A percentile compares a stretch with the other conserved stretches of the same genome.
Conservation (phyloP, 2,888 invertebrate genomes). For the Cetonia aurata region DNA sequence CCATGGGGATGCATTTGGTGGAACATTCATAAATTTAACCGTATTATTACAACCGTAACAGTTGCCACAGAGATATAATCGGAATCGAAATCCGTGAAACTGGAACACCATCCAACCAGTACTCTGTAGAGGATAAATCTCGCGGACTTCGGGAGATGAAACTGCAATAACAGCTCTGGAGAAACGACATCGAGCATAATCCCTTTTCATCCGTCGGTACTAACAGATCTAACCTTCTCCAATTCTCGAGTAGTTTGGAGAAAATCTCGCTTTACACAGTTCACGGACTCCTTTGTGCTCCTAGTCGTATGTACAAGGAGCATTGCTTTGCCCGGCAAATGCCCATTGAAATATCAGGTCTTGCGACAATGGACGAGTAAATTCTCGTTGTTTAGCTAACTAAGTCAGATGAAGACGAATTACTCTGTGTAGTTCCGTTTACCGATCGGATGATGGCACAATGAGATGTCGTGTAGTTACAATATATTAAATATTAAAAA, state of each 20-base stretch:
- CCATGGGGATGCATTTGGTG: too few relatives aligned
- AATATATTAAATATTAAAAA: too few relatives aligned
- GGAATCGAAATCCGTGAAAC: too few relatives aligned
- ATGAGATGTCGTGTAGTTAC: too few relatives aligned
- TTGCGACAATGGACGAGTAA: conserved; percentile 18
- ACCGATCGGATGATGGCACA: too few relatives aligned
- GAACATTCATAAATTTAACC: too few relatives aligned
- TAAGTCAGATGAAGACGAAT: conserved; percentile 2
- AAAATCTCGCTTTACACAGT: conserved; percentile 11
- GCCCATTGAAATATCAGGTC: background rate
- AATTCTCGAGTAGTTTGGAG: conserved; percentile 13
- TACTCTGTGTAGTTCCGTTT: too few relatives aligned
- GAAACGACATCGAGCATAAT: background rate
- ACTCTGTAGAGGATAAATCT: too few relatives aligned
- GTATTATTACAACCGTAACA: too few relatives aligned
- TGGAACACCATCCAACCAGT: too few relatives aligned
- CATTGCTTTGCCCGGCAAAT: background rate
- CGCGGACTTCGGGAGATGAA: too few relatives aligned
- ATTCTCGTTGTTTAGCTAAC: conserved; percentile 13
- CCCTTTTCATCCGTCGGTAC: background rate
- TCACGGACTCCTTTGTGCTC: background rate
- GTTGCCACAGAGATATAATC: too few relatives aligned
- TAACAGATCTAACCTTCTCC: conserved; percentile 6
- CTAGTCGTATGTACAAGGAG: background rate
- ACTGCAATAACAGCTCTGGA: background rate